phyloP scores from a whole-genome alignment of 2,888 invertebrate genomes.

The Drosophila anomalata region DNA sequence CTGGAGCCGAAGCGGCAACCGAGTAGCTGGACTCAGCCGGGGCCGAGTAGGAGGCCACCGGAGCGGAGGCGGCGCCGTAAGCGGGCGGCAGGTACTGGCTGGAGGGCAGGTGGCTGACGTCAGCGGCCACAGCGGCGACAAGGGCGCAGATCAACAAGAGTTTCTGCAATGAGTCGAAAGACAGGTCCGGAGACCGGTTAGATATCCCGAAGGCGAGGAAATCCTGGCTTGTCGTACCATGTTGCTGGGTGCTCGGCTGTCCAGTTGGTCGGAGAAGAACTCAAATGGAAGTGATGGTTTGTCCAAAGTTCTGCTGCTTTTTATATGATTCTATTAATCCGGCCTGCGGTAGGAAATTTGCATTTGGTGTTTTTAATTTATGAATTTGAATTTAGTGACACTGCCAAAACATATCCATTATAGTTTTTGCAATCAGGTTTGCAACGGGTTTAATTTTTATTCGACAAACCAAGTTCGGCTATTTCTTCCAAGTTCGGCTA shows the following conservation, averaged over 20 bases:
- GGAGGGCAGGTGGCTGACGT: constrained; percentile 79
- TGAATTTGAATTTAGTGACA: constrained; percentile 68
- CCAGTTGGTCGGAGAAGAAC: constrained; percentile 71
- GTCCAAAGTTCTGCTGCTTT: constrained; percentile 52
- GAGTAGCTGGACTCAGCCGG: constrained; percentile 47
- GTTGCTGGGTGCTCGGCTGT: constrained; percentile 65
- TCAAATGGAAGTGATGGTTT: constrained; percentile 78
- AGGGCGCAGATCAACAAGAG: constrained; percentile 76
- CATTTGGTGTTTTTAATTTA: constrained; percentile 73
- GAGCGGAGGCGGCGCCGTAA: constrained; percentile 52
- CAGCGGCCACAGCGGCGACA: constrained; percentile 76
- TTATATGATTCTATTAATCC: constrained; percentile 78
- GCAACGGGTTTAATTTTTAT: constrained; percentile 35
- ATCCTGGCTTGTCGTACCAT: constrained; percentile 64
- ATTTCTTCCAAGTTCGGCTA: neutral
- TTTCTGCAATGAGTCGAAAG: constrained; percentile 66
- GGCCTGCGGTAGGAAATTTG: constrained; percentile 67
- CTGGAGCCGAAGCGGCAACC: constrained; percentile 25
- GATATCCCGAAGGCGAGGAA: constrained; percentile 4
- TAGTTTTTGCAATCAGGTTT: constrained; percentile 76
- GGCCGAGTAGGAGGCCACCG: constrained; percentile 54
- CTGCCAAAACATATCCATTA: constrained; percentile 69
- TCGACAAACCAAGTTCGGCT: neutral
- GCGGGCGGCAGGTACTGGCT: constrained; percentile 78
- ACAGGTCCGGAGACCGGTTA: neutral